These are phyloP conservation scores for Aplysia californica DNA, from an alignment of 1,140 invertebrate species.

Conservation along the genomic window DNA sequence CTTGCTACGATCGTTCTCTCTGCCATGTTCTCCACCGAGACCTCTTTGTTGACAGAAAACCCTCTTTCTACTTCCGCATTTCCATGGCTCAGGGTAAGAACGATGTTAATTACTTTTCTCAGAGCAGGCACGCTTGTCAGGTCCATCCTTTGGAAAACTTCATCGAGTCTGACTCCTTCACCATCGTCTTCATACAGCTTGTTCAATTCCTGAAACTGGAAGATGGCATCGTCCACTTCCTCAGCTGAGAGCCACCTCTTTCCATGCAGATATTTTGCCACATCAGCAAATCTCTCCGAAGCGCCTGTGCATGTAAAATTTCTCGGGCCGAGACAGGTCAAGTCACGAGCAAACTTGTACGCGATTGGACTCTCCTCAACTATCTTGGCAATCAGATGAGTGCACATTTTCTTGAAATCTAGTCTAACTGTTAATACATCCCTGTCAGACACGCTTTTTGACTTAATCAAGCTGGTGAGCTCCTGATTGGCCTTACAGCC, in stretches of 20 bases:
- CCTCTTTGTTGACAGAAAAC: constrained; percentile 43
- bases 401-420: not conserved
- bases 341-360: constrained; percentile 11
- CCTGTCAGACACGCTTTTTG: not conserved
- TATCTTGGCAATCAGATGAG: not conserved
- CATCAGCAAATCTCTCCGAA: not conserved
- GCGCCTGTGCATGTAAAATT: not conserved
- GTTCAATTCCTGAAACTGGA: constrained; percentile 1
- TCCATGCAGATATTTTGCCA: not conserved
- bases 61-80: constrained; percentile 48
- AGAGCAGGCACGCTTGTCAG: constrained; percentile 17
- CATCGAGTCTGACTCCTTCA: constrained; percentile 31
- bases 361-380: constrained; percentile 26
- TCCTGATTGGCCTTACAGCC: not conserved
- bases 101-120: constrained; percentile 26
- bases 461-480: not conserved
- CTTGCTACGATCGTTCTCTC: constrained; percentile 35
- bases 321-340: constrained; percentile 18
- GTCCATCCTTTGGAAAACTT: constrained; percentile 20
- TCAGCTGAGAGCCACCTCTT: not conserved
- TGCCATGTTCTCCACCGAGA: constrained; percentile 40
- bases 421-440: not conserved
- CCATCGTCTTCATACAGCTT: not conserved
- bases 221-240: constrained; percentile 16
- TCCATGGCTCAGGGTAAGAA: constrained; percentile 43